Evolutionary conservation across 2,113 vertebrate genomes (phyloP), one percentile per base, ranked within the genome.

Genomic region (Chionodraco myersi): DNA sequence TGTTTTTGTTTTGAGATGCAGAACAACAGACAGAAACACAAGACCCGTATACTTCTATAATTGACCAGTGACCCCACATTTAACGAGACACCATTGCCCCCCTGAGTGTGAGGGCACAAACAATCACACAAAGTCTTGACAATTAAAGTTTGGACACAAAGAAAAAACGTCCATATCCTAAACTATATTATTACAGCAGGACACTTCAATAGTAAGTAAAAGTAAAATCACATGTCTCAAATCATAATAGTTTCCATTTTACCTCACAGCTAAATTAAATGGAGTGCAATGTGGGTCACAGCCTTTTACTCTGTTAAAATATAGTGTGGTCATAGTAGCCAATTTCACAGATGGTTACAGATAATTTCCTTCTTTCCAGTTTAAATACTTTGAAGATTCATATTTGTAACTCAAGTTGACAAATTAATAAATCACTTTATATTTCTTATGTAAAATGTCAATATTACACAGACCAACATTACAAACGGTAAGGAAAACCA

Each of bases 11-110:
- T 71, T 26, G 52, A 84, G 34, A 79, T 58, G 47, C 15, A 64
- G 63, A 23, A 71, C 74, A 88, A 80, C 13, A 45, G 10, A 72
- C 41, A 83, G 84, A 89, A 83, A 91, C 82, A 86, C 76, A 86
- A 84, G 85, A 83, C 48, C 52, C 54, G 48, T 70, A 10, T 52
- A 67, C 45, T 59, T 66, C 63, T 57, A 21, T 21, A 73, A 60
- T 16, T 71, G 53, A 76, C 34, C 71, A 48, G 41, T 1, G 18
- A 61, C 80, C 61, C 69, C 47, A 11, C 15, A 67, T 84, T 75
- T 71, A 86, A 86, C 60, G 34, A 49, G 69, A 88, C 86, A 84
- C 81, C 72, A 49, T 21, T 34, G 45, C 9, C 62, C 59, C 69
- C 60, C 62, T 53, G 80, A 77, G 56, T 47, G 63, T 30, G 56